Evolutionary conservation across 2,113 vertebrate genomes (phyloP).

Genomic region (Urocynchramus pylzowi): DNA sequence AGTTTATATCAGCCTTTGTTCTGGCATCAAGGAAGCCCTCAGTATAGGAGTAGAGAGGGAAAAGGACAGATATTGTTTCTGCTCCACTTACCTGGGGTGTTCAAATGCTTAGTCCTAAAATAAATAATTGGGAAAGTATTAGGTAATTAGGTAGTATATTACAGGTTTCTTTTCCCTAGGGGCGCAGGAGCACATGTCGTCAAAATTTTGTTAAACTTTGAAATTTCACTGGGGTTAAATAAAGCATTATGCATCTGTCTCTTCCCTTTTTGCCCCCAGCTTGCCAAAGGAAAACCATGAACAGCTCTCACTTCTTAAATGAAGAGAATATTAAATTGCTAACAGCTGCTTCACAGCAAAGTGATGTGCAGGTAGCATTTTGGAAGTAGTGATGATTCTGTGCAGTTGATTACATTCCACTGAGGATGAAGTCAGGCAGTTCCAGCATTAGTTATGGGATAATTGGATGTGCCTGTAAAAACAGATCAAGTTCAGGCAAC

Average conservation of each 20-base stretch:
- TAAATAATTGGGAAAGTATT: not conserved
- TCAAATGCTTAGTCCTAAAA: not conserved
- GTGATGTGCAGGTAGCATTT: not conserved
- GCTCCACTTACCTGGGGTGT: not conserved
- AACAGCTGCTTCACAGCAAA: conserved; percentile 11
- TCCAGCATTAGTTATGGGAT: not conserved
- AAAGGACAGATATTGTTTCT: not conserved
- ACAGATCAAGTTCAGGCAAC: not conserved
- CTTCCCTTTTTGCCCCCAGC: not conserved
- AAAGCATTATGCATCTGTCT: not conserved
- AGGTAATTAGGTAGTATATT: too few relatives aligned
- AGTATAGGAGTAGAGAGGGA: too few relatives aligned
- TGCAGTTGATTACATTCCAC: not conserved
- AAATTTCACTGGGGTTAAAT: not conserved
- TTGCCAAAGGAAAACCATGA: not conserved
- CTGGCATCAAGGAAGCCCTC: not conserved
- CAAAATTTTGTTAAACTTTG: not conserved
- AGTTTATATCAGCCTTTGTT: not conserved
- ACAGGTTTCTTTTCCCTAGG: too few relatives aligned
- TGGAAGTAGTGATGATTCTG: not conserved
- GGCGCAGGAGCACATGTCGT: not conserved
- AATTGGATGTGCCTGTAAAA: not conserved
- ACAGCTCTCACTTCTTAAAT: not conserved
- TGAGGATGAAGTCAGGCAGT: not conserved
- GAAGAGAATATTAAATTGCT: not conserved